A percentile compares a stretch with the other conserved stretches of the same genome.
phyloP scores from a whole-genome alignment of 2,113 vertebrate species.

The Solea senegalensis region DNA sequence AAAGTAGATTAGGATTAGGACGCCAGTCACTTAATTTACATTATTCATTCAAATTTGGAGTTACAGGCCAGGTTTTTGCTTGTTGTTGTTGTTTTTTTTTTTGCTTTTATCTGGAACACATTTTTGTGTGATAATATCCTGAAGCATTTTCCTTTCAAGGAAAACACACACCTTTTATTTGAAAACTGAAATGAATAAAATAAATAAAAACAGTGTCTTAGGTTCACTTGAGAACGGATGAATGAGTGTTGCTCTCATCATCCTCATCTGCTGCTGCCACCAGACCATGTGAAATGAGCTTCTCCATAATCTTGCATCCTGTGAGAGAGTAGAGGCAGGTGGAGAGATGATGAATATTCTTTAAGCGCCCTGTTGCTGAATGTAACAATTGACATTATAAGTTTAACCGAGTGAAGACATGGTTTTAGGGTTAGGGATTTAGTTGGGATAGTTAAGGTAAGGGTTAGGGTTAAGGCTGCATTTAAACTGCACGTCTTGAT shows the following conservation, averaged over 20 bases:
- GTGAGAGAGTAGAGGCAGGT: conserved; percentile 27
- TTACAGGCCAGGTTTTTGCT: conserved; percentile 48
- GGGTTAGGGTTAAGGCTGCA: too few relatives aligned
- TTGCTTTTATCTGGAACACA: conserved; percentile 39
- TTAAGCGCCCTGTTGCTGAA: too few relatives aligned
- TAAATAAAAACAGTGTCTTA: conserved; percentile 24
- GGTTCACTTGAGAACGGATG: conserved; percentile 52
- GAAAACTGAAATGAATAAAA: conserved; percentile 23
- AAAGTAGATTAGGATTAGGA: conserved; percentile 48
- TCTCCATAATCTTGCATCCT: conserved; percentile 43
- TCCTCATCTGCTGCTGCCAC: conserved; percentile 40
- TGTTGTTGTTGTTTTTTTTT: not conserved
- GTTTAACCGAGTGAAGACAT: too few relatives aligned
- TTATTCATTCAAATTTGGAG: conserved; percentile 48
- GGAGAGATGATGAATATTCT: conserved; percentile 9
- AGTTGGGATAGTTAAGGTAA: too few relatives aligned
- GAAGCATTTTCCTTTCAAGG: conserved; percentile 17
- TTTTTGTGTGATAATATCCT: conserved; percentile 47
- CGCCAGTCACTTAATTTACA: conserved; percentile 60
- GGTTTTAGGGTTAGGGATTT: too few relatives aligned
- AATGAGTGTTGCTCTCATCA: conserved; percentile 46
- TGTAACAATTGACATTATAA: conserved; percentile 13
- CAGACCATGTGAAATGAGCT: conserved; percentile 55
- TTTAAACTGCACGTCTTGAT: too few relatives aligned
- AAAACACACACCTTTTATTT: conserved; percentile 6